These are phyloP conservation scores for Ophraella communa DNA, from an alignment of 2,888 invertebrate genomes.

Conservation along the genomic window DNA sequence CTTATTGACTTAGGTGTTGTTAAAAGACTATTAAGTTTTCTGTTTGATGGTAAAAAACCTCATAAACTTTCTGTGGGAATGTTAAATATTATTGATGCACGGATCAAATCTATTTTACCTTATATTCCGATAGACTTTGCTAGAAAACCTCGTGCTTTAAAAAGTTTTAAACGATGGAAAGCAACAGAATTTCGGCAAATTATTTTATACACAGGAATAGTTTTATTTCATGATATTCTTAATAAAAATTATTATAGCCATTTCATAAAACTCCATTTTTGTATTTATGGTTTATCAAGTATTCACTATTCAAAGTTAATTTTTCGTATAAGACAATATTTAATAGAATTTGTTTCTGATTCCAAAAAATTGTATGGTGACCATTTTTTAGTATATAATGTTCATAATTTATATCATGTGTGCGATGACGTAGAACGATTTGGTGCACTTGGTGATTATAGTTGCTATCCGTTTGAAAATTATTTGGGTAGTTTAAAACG, in stretches of 20 bases:
- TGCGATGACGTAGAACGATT: not conserved
- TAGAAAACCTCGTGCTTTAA: not conserved
- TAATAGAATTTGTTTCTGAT: not conserved
- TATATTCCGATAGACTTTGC: not conserved
- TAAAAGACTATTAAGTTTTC: not conserved
- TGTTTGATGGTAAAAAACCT: not conserved
- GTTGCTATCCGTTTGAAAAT: not conserved
- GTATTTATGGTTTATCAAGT: too few relatives aligned
- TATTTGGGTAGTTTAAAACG: not conserved
- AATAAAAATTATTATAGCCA: not conserved
- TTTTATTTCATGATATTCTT: slow-evolving; percentile 2
- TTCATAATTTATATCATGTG: not conserved
- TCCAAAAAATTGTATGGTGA: not conserved
- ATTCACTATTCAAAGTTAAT: too few relatives aligned
- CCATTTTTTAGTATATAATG: not conserved
- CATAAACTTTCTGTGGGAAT: not conserved
- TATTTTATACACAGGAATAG: not conserved
- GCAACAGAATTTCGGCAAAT: slow-evolving; percentile 1
- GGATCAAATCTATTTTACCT: too few relatives aligned
- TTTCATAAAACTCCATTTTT: not conserved
- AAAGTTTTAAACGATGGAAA: not conserved
- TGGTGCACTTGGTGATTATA: not conserved
- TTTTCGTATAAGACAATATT: too few relatives aligned
- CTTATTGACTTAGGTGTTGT: not conserved
- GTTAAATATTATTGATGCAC: too few relatives aligned